Conservation (phyloP, 2,888 invertebrate species). For the Homarus gammarus region DNA sequence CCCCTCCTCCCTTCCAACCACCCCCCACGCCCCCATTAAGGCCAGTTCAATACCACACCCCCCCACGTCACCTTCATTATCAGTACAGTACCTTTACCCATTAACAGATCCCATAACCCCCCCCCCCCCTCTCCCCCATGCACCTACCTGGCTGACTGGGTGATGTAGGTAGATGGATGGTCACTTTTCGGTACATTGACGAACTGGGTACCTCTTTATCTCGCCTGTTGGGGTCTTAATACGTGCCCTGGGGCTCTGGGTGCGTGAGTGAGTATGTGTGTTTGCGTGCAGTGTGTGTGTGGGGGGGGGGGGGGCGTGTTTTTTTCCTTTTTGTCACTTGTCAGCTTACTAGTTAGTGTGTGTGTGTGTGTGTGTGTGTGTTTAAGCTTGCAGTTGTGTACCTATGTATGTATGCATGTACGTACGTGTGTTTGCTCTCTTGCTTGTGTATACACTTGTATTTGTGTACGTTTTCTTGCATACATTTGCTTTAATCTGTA, state of each 20-base stretch:
- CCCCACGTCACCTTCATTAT: neutral
- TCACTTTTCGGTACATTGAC: too few relatives aligned
- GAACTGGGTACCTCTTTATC: too few relatives aligned
- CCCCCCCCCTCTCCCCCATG: neutral
- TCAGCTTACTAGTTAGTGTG: neutral
- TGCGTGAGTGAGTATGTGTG: constrained; percentile 12
- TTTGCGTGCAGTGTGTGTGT: neutral
- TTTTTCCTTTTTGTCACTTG: too few relatives aligned
- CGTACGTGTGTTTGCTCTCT: too few relatives aligned
- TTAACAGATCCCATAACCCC: neutral
- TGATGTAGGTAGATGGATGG: too few relatives aligned
- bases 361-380: constrained; percentile 23
- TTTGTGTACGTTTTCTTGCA: too few relatives aligned
- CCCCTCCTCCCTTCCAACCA: neutral
- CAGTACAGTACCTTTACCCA: neutral
- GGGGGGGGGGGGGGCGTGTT: constrained; percentile 11
- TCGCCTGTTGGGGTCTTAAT: neutral
- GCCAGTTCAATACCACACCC: constrained; percentile 42
- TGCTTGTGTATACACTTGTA: too few relatives aligned
- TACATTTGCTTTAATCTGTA: too few relatives aligned
- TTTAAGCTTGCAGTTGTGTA: constrained; percentile 22
- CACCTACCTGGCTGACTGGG: too few relatives aligned
- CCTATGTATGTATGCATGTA: constrained; percentile 38
- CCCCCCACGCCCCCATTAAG: constrained; percentile 26
- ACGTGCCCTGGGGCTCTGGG: neutral